Base-by-base conservation (phyloP, 2,113 vertebrate genomes). In the Echinops telfairi region DNA sequence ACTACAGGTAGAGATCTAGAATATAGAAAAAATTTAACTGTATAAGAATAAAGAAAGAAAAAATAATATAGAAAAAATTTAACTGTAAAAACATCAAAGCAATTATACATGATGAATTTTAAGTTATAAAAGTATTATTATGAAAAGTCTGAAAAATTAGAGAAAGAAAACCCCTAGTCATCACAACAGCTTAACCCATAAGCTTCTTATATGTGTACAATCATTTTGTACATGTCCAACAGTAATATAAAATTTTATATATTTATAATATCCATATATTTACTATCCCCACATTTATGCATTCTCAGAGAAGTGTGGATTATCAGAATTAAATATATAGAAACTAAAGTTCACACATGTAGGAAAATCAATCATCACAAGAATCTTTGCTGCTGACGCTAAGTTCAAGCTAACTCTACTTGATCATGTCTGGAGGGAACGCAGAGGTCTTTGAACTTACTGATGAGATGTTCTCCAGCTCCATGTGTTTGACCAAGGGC, bases 401-500 rank as follows among this genome's bases (percentile, higher is more conserved):
- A 89, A 20, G 95, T 86, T 79, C n/a, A 88, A 29, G 14, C 17
- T 86, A 57, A 90, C 90, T 90, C 71, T 85, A 92, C 60, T 19
- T 77, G 23, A 80, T 23, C 43, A 88, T 76, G 22, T 3, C 9
- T 33, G 79, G 77, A 83, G 40, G 68, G 94, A 96, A 89, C 0
- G 84, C 6, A 94, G 64, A 85, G 93, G 12, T 66, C 86, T 79
- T 47, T 85, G 83, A 84, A 97, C 98, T 87, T 98, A 99, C 99
- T 7, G 99, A 99, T 23, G 99, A 99, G 96, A 99, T 99, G 86
- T 98, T 99, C 92, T 99, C 99, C 14, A 96, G 94, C 79, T 99
- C 99, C 98, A 99, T 99, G 96, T 99, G 99, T 4, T 96, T 97
- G 94, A 98, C 97, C 97, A 99, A 97, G 0, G 99, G 91, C 93